These are phyloP conservation scores for Eunapius fragilis DNA, from an alignment of 37 sponge, comb jelly and placozoan genomes.

Conservation along the genomic window DNA sequence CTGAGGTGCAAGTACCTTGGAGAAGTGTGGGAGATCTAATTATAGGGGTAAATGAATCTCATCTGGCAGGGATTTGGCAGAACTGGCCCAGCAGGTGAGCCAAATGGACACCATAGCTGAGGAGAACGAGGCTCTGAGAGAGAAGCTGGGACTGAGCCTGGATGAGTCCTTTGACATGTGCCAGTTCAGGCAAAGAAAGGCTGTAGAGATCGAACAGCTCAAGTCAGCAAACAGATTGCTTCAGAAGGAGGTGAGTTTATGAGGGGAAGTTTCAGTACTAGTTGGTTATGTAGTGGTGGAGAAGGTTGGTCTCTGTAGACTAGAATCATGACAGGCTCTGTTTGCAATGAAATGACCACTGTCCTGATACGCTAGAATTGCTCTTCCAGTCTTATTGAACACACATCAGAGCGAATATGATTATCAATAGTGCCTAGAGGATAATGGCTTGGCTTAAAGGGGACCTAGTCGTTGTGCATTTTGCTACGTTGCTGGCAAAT, in stretches of 20 bases:
- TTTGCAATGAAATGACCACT: too few relatives aligned
- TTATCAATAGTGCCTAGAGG: too few relatives aligned
- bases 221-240: constrained; percentile 45
- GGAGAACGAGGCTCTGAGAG: constrained; percentile 59
- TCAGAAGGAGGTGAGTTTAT: constrained; percentile 44
- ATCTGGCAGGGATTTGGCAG: constrained; percentile 44
- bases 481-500: background rate
- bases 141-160: constrained; percentile 29
- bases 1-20: too few relatives aligned
- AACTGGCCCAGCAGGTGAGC: constrained; percentile 57
- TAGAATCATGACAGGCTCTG: too few relatives aligned
- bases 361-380: background rate
- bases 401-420: background rate
- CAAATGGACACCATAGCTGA: constrained; percentile 42
- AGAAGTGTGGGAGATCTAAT: too few relatives aligned
- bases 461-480: background rate
- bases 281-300: too few relatives aligned
- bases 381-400: background rate
- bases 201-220: constrained; percentile 42
- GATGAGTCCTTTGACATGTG: constrained; percentile 25
- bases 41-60: background rate
- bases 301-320: too few relatives aligned
- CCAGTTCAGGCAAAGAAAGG: constrained; percentile 30
- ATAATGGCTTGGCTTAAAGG: background rate
- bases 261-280: background rate